Evolutionary conservation across 2,888 invertebrate genomes (phyloP), one percentile per base, ranked within the genome.

Genomic region (Yponomeuta plumbellus): DNA sequence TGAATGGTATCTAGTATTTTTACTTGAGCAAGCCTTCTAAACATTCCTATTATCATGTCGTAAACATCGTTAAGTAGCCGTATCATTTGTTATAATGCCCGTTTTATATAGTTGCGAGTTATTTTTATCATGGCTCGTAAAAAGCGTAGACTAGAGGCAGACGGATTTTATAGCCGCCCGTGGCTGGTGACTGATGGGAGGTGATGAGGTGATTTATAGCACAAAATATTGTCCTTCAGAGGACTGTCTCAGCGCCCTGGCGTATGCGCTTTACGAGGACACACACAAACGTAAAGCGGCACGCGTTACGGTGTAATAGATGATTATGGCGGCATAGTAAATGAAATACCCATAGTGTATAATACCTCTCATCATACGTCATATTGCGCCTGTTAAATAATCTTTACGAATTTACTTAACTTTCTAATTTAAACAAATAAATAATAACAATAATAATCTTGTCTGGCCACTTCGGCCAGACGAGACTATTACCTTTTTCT

Each of bases 81-180:
- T 78, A 79, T 79, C 80, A 76, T 81, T 81, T 80, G 76, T 80
- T 77, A 81, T 80, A 80, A 80, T 79, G 77, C 77, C 72, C 73
- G 74, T 76, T 77, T 77, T 77, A 75, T 85, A 84, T 80, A 61
- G 44, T 52, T 52, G 44, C 66, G 66, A 58, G 84, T 84, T 88
- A 88, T 87, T 88, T 88, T 87, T 90, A 89, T 88, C 77, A 82
- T 84, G 76, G 78, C 72, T 89, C 89, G 88, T 91, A 90, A 89
- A 89, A 79, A 66, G 61, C 74, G 86, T 82, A 90, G 90, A 90
- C 89, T 84, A 84, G 82, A 74, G 80, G 83, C 85, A 90, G 90
- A 90, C 90, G 81, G 80, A 76, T 86, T 88, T 88, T 87, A 87
- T 80, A 80, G 80, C 75, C 65, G 67, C 26, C 22, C 57, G 34